A percentile compares a stretch with the other conserved stretches of the same genome.
Conservation (phyloP, 2,888 invertebrate genomes). For the Gastracanthus pulcherrimus region DNA sequence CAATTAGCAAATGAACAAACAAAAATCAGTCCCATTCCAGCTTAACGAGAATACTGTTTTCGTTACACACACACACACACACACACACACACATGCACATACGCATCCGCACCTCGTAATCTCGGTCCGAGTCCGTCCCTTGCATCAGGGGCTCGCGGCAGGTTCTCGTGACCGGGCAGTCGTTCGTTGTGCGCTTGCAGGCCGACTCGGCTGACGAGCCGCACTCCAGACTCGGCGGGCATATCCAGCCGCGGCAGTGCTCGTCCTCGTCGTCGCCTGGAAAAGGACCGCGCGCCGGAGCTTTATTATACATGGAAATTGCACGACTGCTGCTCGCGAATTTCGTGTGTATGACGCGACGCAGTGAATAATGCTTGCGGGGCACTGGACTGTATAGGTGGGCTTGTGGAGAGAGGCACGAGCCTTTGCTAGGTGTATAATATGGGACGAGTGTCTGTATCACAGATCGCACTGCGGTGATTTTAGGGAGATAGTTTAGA, state of each 20-base stretch:
- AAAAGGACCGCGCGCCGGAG: not conserved
- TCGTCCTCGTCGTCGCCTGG: constrained; percentile 61
- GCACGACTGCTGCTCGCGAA: no score
- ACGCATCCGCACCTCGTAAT: not conserved
- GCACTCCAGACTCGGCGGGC: constrained; percentile 66
- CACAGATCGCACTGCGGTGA: no score
- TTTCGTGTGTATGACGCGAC: not conserved
- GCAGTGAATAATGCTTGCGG: no score
- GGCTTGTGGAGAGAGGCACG: no score
- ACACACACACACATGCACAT: not conserved
- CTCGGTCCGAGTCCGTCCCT: not conserved
- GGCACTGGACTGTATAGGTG: not conserved
- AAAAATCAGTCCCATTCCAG: not conserved
- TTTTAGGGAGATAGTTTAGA: no score
- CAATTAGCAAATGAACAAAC: not conserved
- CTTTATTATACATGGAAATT: not conserved
- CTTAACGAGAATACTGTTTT: not conserved
- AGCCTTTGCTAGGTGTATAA: no score
- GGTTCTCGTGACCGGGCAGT: constrained; percentile 63
- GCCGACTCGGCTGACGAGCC: constrained; percentile 54
- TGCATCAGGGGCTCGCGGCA: constrained; percentile 59
- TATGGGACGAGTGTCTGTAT: no score
- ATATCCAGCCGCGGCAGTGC: constrained; percentile 71
- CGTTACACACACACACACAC: not conserved
- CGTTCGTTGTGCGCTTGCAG: constrained; percentile 60